phyloP scores from a whole-genome alignment of 1,140 invertebrate species.

The Cataglyphis hispanica region DNA sequence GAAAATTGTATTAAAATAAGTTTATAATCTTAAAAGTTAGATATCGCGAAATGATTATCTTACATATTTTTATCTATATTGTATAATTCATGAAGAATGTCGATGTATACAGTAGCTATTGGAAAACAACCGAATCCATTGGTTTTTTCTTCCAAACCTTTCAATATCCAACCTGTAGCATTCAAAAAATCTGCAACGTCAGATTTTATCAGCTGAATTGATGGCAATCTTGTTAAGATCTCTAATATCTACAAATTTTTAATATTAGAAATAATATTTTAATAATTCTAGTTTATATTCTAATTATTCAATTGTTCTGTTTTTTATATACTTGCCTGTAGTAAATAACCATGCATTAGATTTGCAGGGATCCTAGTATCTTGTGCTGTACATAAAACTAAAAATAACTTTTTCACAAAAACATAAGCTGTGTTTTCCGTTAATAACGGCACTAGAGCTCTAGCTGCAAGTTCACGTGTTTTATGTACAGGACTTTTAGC shows the following conservation, averaged over 20 bases:
- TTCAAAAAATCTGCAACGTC: slow-evolving; percentile 33
- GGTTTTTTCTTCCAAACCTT: slow-evolving; percentile 69
- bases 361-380: slow-evolving; percentile 77
- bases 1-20: not conserved
- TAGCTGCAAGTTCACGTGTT: slow-evolving; percentile 89
- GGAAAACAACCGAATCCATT: slow-evolving; percentile 70
- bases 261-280: slow-evolving; percentile 43
- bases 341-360: slow-evolving; percentile 83
- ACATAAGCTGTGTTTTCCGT: slow-evolving; percentile 78
- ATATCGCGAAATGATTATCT: slow-evolving; percentile 27
- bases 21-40: not conserved
- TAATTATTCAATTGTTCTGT: not conserved
- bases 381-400: slow-evolving; percentile 56
- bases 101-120: slow-evolving; percentile 73
- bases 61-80: slow-evolving; percentile 61
- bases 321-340: slow-evolving; percentile 78
- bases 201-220: slow-evolving; percentile 25
- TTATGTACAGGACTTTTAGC: slow-evolving; percentile 88
- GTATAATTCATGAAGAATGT: slow-evolving; percentile 72
- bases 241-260: slow-evolving; percentile 74
- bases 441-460: slow-evolving; percentile 89
- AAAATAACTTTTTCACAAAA: slow-evolving; percentile 79
- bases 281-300: not conserved
- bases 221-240: slow-evolving; percentile 69
- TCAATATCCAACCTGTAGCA: slow-evolving; percentile 66